Evolutionary conservation across 2,113 vertebrate genomes (phyloP).

Genomic region (Bagarius yarrelli): DNA sequence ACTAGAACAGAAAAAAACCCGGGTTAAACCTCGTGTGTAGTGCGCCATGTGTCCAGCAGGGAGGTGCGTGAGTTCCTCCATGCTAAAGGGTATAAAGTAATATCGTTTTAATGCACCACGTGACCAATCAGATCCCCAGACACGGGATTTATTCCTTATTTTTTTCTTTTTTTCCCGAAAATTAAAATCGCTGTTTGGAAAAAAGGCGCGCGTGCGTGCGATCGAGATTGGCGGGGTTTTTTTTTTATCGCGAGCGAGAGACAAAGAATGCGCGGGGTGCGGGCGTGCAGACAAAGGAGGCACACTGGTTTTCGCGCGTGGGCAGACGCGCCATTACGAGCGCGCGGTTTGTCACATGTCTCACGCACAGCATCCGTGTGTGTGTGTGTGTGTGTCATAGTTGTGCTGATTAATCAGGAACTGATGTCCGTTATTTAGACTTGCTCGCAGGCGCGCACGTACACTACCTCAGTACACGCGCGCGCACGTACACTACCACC

Average conservation of each 20-base stretch:
- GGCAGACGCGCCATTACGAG: slow-evolving; percentile 7
- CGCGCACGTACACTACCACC: not conserved
- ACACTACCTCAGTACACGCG: not conserved
- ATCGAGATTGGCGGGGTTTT: no score
- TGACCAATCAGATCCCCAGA: no score
- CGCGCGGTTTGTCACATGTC: slow-evolving; percentile 13
- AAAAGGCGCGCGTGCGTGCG: not conserved
- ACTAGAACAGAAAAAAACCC: not conserved
- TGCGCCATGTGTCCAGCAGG: not conserved
- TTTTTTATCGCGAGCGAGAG: not conserved
- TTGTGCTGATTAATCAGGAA: not conserved
- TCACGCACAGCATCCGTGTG: not conserved
- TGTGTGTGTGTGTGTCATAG: not conserved
- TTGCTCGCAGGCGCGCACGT: not conserved
- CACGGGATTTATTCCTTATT: not conserved
- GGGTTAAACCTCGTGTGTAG: not conserved
- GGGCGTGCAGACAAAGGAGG: slow-evolving; percentile 1
- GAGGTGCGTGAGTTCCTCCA: not conserved
- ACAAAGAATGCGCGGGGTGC: not conserved
- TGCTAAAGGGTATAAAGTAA: not conserved
- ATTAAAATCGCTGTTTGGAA: not conserved
- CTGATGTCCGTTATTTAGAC: not conserved
- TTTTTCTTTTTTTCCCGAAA: not conserved
- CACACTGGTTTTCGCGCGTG: not conserved
- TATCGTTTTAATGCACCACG: not conserved